Evolutionary conservation across 2,888 invertebrate species (phyloP).

Genomic region (Crioceris asparagi): DNA sequence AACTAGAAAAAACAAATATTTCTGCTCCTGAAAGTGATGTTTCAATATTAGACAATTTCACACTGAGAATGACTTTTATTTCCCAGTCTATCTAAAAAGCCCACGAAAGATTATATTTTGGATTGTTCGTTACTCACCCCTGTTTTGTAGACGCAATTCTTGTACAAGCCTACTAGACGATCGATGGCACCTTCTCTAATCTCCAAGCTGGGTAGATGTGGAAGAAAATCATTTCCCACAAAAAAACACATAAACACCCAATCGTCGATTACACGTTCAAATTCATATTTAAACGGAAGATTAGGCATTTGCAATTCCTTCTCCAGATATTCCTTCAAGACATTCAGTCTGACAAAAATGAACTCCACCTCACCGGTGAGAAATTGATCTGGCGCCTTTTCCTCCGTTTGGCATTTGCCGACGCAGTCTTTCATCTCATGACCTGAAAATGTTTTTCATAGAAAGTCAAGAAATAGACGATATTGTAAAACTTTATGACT

Average conservation of each 20-base stretch:
- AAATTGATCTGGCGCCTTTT: slow-evolving; percentile 48
- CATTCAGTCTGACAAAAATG: slow-evolving; percentile 87
- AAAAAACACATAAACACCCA: slow-evolving; percentile 99
- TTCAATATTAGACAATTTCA: no score
- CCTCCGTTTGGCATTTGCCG: slow-evolving; percentile 46
- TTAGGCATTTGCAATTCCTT: slow-evolving; percentile 83
- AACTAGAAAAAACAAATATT: no score
- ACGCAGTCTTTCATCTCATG: slow-evolving; percentile 92
- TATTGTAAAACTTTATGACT: no score
- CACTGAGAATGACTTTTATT: no score
- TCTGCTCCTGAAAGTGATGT: no score
- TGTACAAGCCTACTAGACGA: slow-evolving; percentile 83
- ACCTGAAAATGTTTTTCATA: slow-evolving; percentile 40
- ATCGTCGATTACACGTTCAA: slow-evolving; percentile 92
- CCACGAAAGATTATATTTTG: no score
- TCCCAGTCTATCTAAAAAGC: no score
- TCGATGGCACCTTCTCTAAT: slow-evolving; percentile 97
- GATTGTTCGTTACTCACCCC: slow-evolving; percentile 44
- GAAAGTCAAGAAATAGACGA: no score
- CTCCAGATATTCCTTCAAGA: slow-evolving; percentile 88
- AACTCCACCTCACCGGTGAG: slow-evolving; percentile 66
- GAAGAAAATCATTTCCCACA: slow-evolving; percentile 97
- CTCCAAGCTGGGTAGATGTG: slow-evolving; percentile 95
- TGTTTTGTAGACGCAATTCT: slow-evolving; percentile 89
- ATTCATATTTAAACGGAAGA: slow-evolving; percentile 87